A percentile compares a stretch with the other conserved stretches of the same genome.
These are phyloP conservation scores for Notechis scutatus DNA, from an alignment of 2,113 vertebrate genomes.

Conservation along the genomic window DNA sequence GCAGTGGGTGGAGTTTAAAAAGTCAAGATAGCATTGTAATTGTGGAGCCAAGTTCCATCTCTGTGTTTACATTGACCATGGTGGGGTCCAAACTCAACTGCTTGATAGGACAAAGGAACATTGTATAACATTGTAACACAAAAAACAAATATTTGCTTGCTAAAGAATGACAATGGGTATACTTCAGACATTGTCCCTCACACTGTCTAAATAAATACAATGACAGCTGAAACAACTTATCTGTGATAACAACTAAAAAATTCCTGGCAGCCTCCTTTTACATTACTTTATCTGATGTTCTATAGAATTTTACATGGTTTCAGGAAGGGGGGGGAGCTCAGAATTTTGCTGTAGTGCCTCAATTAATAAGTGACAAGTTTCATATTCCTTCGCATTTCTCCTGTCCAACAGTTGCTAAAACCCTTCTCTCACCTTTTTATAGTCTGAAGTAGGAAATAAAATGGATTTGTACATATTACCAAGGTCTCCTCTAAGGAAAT, in stretches of 20 bases:
- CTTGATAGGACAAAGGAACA: neutral
- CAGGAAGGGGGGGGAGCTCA: neutral
- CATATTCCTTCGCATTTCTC: neutral
- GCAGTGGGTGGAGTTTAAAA: neutral
- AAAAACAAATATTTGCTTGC: neutral
- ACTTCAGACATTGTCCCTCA: accelerated
- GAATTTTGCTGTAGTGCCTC: neutral
- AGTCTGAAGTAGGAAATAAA: neutral
- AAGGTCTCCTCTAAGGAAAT: neutral
- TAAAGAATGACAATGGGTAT: neutral
- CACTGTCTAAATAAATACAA: accelerated
- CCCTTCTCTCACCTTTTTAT: neutral
- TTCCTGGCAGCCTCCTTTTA: neutral
- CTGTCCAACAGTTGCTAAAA: neutral
- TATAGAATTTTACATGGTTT: neutral
- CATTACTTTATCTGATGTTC: neutral
- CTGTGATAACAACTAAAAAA: accelerated
- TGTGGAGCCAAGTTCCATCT: neutral
- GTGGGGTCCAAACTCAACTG: neutral
- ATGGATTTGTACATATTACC: neutral
- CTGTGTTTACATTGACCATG: neutral
- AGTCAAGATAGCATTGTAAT: neutral
- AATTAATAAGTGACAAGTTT: neutral
- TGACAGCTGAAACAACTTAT: accelerated
- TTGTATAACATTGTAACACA: neutral